A percentile compares a stretch with the other conserved stretches of the same genome.
Evolutionary conservation across 2,888 invertebrate species (phyloP).

Genomic region (Rotaria socialis): DNA sequence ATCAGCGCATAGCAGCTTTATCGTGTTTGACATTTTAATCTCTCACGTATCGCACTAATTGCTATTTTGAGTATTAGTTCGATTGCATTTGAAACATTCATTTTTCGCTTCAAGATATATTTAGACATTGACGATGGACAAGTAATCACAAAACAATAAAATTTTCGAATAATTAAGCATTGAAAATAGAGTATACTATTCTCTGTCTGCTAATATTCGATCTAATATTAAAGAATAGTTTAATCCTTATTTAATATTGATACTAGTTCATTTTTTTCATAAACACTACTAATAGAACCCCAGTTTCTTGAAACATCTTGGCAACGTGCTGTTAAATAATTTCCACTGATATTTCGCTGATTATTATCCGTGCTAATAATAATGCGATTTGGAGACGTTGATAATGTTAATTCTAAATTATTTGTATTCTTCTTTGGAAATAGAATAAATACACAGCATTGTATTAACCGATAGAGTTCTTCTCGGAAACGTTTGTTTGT

Average conservation of each 20-base stretch:
- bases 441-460: neutral
- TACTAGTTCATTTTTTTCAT: neutral
- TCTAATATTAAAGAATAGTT: no score
- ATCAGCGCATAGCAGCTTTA: no score
- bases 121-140: no score
- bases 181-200: no score
- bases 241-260: neutral
- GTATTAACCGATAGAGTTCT: neutral
- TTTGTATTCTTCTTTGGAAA: neutral
- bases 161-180: no score
- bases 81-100: no score
- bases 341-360: neutral
- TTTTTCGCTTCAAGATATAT: no score
- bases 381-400: neutral
- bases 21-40: no score
- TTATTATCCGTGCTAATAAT: neutral
- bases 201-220: no score
- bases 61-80: no score
- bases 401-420: neutral
- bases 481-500: slow-evolving; percentile 3
- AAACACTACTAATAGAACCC: neutral
- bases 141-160: no score
- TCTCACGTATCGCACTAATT: no score
- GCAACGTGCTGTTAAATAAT: neutral
- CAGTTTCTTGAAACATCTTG: neutral